A percentile compares a stretch with the other conserved stretches of the same genome.
Conservation (phyloP, 2,113 vertebrate species). For the Coregonus clupeaformis region DNA sequence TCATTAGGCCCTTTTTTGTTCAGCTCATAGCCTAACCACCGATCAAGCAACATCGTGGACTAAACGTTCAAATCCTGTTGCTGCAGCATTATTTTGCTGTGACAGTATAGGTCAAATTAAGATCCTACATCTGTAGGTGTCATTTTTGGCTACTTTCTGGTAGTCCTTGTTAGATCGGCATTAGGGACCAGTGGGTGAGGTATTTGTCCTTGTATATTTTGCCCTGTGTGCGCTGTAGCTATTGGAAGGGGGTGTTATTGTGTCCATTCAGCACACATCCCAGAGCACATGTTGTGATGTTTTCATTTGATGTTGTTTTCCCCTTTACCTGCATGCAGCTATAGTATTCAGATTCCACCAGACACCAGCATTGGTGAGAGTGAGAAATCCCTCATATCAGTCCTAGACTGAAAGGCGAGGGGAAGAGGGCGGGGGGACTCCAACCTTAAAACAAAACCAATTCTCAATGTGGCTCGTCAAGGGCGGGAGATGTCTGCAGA, state of each 20-base stretch:
- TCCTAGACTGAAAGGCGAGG: conserved; percentile 56
- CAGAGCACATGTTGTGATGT: conserved; percentile 48
- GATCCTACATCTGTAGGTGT: no score
- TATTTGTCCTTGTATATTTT: no score
- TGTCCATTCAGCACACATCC: conserved; percentile 38
- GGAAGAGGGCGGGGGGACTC: conserved; percentile 25
- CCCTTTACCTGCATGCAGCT: neutral
- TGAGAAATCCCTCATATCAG: conserved; percentile 62
- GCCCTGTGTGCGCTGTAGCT: no score
- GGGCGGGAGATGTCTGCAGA: conserved; percentile 70
- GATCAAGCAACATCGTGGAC: neutral
- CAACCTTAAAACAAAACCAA: conserved; percentile 67
- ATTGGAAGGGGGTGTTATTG: neutral
- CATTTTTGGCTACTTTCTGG: no score
- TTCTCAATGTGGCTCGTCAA: conserved; percentile 67
- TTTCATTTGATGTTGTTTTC: conserved; percentile 36
- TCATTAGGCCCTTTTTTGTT: no score
- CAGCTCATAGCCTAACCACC: no score
- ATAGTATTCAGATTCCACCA: conserved; percentile 23
- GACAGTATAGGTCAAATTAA: neutral
- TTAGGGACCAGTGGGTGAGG: no score
- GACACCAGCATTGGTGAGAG: conserved; percentile 29
- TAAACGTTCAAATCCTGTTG: no score
- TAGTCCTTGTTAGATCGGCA: no score
- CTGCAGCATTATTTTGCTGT: neutral